Evolutionary conservation across 2,888 invertebrate genomes (phyloP), one percentile per base, ranked within the genome.

Genomic region (Coenonympha glycerion): DNA sequence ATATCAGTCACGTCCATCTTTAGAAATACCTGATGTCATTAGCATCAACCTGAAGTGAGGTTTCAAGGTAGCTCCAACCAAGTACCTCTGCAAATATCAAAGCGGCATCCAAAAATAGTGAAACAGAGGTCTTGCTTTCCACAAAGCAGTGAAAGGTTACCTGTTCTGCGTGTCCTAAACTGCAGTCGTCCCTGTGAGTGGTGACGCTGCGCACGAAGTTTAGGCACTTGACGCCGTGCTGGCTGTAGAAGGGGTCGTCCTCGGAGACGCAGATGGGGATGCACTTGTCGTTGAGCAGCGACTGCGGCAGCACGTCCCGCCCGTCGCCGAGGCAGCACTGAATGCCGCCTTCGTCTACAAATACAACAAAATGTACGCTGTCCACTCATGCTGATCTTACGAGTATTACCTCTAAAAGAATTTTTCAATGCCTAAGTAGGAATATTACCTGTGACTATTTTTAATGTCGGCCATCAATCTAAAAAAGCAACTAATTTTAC

Each of bases 161-260:
- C 82, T 90, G 90, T 60, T 90, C 88, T 2, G 89, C 90, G 55
- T 88, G 79, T 0, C 89, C 89, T 30, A 90, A 70, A 42, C 79
- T 85, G 63, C 90, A 90, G 55, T 90, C 88, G 16, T 88, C 85
- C 47, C 87, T 73, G 0, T 89, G 87, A 0, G 88, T 83, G 1
- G 90, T 89, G 61, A 89, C 80, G 31, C 90, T 90, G 46, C 91
- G 76, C 1, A 91, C 89, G 55, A 90, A 90, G 67, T 90, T 90
- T 57, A 91, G 80, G 61, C 91, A 91, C 9, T 73, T 76, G 51
- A 89, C 75, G 0, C 85, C 83, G 46, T 83, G 67, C n/a, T 73
- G 59, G 3, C 75, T 62, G 63, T 89, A 90, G 62, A 90, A 89
- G 0, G 79, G 75, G 60, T 91, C 91, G 34, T 85, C 76, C 0